A percentile compares a stretch with the other conserved stretches of the same genome.
These are phyloP conservation scores for Tauraco hartlaubi DNA, from an alignment of 2,797 vertebrate species.

Conservation along the genomic window DNA sequence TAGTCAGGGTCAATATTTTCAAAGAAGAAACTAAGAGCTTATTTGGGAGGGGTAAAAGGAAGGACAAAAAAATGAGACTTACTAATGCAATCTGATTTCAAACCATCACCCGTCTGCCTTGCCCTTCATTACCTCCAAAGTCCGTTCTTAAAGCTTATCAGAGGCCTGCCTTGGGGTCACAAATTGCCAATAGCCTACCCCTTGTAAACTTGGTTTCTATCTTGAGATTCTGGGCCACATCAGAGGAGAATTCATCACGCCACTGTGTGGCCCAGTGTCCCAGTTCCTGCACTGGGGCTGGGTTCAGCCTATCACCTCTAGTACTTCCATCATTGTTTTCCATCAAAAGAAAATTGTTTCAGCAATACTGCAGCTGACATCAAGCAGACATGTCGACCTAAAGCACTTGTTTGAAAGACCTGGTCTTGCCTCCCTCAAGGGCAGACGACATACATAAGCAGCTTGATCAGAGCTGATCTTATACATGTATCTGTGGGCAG, in stretches of 20 bases:
- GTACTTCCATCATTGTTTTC: background rate
- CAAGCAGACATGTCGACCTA: background rate
- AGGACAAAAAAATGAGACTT: background rate
- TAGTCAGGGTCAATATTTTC: background rate
- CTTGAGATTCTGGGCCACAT: background rate
- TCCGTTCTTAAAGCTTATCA: background rate
- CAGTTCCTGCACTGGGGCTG: background rate
- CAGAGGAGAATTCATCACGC: background rate
- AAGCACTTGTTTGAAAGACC: background rate
- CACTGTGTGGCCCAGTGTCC: background rate
- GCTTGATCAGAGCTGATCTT: background rate
- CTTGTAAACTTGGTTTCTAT: background rate
- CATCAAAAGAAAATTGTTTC: background rate
- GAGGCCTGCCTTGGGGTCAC: background rate
- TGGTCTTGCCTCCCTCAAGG: background rate
- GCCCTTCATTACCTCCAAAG: background rate
- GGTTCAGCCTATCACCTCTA: background rate
- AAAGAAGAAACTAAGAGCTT: background rate
- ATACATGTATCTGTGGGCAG: background rate
- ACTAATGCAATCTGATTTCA: background rate
- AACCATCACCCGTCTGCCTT: background rate
- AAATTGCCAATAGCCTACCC: background rate
- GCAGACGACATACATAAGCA: background rate
- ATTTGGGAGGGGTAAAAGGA: background rate
- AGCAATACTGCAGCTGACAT: background rate